These are phyloP conservation scores for Lepetodrilus schrolli DNA, from an alignment of 2,888 invertebrate species.

Conservation along the genomic window DNA sequence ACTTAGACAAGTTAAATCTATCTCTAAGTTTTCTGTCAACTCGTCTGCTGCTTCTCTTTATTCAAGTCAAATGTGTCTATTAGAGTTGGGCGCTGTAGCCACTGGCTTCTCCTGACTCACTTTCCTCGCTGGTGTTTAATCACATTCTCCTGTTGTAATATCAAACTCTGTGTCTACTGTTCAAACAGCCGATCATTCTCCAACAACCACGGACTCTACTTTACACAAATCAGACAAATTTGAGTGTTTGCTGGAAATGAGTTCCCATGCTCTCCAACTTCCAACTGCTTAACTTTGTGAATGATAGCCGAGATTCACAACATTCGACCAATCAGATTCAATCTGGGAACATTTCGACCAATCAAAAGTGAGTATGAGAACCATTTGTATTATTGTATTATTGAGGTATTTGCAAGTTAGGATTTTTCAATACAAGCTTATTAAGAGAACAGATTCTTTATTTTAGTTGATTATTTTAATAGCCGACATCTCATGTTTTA, in stretches of 20 bases:
- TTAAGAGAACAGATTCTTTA: no score
- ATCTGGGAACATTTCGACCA: neutral
- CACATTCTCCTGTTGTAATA: slow-evolving; percentile 22
- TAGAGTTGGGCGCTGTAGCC: neutral
- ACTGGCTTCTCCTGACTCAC: neutral
- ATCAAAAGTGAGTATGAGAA: neutral
- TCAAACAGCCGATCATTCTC: neutral
- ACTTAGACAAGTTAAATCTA: neutral
- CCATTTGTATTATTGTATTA: no score
- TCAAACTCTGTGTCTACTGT: slow-evolving; percentile 12
- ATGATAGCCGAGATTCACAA: neutral
- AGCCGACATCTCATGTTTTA: no score
- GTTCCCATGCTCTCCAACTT: slow-evolving; percentile 16
- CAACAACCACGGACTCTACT: neutral
- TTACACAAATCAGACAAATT: slow-evolving; percentile 30
- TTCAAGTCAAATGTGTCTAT: slow-evolving; percentile 15
- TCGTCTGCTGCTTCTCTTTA: slow-evolving; percentile 6
- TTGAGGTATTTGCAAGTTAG: no score
- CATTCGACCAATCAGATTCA: neutral
- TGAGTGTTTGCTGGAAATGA: slow-evolving; percentile 24
- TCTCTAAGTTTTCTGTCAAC: neutral
- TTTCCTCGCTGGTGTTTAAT: neutral
- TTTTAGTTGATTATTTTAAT: no score
- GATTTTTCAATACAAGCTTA: no score
- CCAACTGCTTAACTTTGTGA: neutral